Percentiles rank a stretch among this genome's conserved stretches.
phyloP scores from a whole-genome alignment of 2,797 vertebrate species.

The Pseudochaenichthys georgianus region DNA sequence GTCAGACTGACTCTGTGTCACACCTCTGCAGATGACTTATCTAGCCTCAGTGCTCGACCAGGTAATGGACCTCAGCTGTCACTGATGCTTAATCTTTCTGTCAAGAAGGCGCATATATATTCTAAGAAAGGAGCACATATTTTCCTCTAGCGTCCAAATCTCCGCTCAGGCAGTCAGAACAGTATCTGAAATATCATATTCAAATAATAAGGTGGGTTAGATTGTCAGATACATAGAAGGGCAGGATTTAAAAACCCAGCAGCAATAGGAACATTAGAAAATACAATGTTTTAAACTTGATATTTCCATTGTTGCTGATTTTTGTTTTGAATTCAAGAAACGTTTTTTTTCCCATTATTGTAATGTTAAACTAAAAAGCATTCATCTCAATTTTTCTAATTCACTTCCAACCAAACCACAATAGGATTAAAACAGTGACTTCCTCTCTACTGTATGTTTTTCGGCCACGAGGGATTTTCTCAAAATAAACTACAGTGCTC shows the following conservation, averaged over 20 bases:
- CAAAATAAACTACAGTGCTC: too few relatives aligned
- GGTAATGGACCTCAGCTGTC: constrained; percentile 80
- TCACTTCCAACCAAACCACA: too few relatives aligned
- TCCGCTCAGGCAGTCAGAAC: constrained; percentile 39
- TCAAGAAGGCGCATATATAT: constrained; percentile 74
- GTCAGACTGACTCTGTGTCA: constrained; percentile 61
- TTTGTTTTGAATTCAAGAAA: background rate
- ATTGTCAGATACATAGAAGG: background rate
- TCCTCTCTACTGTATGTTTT: too few relatives aligned
- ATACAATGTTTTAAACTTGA: background rate
- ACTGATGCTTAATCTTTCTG: constrained; percentile 80
- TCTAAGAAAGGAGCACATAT: constrained; percentile 74
- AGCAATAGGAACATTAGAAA: background rate
- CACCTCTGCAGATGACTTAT: constrained; percentile 77
- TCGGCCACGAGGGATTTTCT: too few relatives aligned
- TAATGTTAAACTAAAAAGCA: too few relatives aligned
- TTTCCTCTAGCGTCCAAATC: constrained; percentile 47
- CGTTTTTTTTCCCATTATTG: background rate
- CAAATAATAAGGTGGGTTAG: constrained; percentile 47
- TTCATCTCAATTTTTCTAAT: too few relatives aligned
- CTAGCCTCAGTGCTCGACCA: constrained; percentile 64
- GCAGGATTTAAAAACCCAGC: background rate
- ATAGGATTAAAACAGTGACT: too few relatives aligned
- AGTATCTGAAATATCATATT: constrained; percentile 43
- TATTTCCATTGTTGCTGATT: background rate